Evolutionary conservation across 2,113 vertebrate genomes (phyloP), one percentile per base, ranked within the genome.

Genomic region (Promerops cafer): DNA sequence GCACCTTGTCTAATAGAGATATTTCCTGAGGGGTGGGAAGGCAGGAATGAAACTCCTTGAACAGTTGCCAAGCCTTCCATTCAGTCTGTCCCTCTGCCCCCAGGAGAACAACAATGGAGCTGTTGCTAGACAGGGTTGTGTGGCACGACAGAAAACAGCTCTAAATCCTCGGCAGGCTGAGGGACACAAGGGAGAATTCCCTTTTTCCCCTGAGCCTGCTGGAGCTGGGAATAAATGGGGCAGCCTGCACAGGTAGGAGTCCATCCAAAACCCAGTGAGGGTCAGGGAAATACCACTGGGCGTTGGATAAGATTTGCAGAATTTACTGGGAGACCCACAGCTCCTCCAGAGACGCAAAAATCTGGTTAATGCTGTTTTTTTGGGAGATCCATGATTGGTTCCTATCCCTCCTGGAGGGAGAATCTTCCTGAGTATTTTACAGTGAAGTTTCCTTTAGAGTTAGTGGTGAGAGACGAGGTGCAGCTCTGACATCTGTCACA

Each of bases 1-100:
- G 33, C 93, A 93, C 84, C 91, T 86, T 86, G 82, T 16, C 88
- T 89, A 70, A 96, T 59, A 93, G 90, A 97, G 95, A 95, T 78
- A 79, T 96, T 90, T 71, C 9, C 52, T 7, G 3, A 33, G 23
- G 87, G 54, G 31, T 59, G 85, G 75, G 83, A 69, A 86, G 81
- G 81, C 40, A 31, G 93, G 49, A 83, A 13, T 42, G 63, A 39
- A 79, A 20, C 54, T 89, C 75, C 84, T 80, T 94, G 94, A 94
- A 70, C 75, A 47, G 42, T 1, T 93, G 91, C 91, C 95, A 94
- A 94, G 64, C 54, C 21, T 69, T 18, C 83, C 68, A 63, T 96
- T 97, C 88, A 94, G 26, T 13, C 35, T 59, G 76, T 87, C 70
- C 81, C 81, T 85, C 81, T 95, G 66, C 23, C 59, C 84, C 74